These are phyloP conservation scores for Camelus dromedarius DNA, from an alignment of 2,113 vertebrate species.

Conservation along the genomic window DNA sequence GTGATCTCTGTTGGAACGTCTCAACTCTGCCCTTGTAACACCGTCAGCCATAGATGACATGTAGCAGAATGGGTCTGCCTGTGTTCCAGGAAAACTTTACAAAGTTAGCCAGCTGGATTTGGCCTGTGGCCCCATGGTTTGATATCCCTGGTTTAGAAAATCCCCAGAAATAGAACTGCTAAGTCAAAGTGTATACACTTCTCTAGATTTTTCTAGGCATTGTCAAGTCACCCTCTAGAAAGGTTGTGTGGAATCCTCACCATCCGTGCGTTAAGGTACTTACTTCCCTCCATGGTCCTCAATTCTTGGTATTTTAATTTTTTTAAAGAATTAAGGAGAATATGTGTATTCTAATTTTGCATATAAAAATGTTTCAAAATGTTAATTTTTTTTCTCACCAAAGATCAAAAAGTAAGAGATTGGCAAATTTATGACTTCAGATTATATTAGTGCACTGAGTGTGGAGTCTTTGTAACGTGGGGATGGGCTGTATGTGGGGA, in stretches of 20 bases:
- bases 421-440: neutral
- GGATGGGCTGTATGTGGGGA: neutral
- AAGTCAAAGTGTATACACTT: neutral
- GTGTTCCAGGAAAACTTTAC: neutral
- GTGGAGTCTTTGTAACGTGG: neutral
- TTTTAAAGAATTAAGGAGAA: neutral
- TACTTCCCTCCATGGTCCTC: neutral
- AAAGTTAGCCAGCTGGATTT: neutral
- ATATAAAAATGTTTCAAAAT: neutral
- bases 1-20: neutral
- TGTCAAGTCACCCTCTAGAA: neutral
- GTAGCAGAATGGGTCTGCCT: neutral
- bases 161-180: neutral
- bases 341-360: neutral
- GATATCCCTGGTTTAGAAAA: neutral
- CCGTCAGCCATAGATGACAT: neutral
- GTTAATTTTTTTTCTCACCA: neutral
- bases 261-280: neutral
- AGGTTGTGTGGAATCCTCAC: neutral
- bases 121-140: neutral
- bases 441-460: neutral
- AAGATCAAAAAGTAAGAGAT: neutral
- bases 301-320: neutral
- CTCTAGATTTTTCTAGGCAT: neutral
- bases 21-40: neutral